Evolutionary conservation across 2,113 vertebrate genomes (phyloP).

Genomic region (Otocyon megalotis): DNA sequence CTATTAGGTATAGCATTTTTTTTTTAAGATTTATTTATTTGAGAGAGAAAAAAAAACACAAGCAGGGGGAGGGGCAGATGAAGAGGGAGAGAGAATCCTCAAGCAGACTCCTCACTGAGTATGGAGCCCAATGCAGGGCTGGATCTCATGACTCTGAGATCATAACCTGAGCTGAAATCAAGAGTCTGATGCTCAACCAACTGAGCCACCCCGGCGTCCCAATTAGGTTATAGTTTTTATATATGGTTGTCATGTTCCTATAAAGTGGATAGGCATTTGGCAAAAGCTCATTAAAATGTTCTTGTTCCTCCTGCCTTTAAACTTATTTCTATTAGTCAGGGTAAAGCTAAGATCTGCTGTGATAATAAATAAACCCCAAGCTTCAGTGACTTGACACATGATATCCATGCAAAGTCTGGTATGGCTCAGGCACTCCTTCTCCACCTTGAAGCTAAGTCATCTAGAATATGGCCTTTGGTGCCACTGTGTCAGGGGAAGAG

Average conservation of each 20-base stretch:
- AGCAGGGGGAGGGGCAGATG: background rate
- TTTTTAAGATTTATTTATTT: background rate
- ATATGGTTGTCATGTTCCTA: background rate
- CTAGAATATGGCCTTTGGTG: background rate
- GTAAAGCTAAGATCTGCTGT: constrained; percentile 58
- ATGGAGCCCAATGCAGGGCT: background rate
- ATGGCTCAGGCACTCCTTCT: background rate
- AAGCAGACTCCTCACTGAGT: background rate
- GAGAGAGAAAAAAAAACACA: background rate
- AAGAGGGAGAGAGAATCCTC: background rate
- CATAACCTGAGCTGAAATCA: background rate
- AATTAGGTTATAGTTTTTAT: background rate
- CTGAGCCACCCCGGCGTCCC: background rate
- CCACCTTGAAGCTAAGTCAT: background rate
- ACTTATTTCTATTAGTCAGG: constrained; percentile 37
- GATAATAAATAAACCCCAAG: constrained; percentile 43
- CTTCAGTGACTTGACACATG: background rate
- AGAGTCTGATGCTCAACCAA: background rate
- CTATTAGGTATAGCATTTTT: background rate
- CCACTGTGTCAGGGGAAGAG: background rate
- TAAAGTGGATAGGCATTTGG: background rate
- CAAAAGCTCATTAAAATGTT: constrained; percentile 27
- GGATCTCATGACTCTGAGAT: background rate
- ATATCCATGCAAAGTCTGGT: background rate
- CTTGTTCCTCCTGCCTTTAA: background rate